Evolutionary conservation across 2,797 vertebrate genomes (phyloP).

Genomic region (Pyrocephalus nanus): DNA sequence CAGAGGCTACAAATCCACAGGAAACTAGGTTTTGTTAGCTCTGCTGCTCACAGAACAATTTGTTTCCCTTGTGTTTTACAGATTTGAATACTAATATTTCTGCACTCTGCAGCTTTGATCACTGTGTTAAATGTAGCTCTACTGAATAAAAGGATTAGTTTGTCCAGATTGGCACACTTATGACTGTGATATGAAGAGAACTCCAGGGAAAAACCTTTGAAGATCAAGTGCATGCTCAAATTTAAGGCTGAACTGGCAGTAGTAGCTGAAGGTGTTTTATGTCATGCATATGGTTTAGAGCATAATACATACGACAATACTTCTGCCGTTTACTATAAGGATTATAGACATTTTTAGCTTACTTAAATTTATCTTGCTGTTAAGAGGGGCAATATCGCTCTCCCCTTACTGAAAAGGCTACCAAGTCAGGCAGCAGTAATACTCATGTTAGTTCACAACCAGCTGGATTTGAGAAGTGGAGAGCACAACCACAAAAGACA

Average conservation of each 20-base stretch:
- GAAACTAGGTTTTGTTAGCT: constrained; percentile 5
- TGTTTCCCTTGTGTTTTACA: constrained; percentile 41
- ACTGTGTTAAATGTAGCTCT: constrained; percentile 10
- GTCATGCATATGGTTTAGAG: background rate
- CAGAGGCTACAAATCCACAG: background rate
- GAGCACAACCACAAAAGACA: background rate
- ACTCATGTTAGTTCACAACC: background rate
- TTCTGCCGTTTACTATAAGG: background rate
- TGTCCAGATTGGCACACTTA: background rate
- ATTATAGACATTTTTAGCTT: background rate
- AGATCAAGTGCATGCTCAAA: background rate
- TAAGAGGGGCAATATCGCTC: background rate
- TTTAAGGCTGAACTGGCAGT: background rate
- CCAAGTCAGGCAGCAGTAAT: background rate
- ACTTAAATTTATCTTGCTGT: background rate
- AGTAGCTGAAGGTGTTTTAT: background rate
- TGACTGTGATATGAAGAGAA: constrained; percentile 16
- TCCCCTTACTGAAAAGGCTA: background rate
- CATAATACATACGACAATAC: background rate
- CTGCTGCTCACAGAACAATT: background rate
- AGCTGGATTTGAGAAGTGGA: background rate
- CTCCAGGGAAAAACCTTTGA: constrained; percentile 20
- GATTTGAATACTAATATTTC: constrained; percentile 38
- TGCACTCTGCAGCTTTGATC: constrained; percentile 46
- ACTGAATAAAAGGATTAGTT: constrained; percentile 48